Evolutionary conservation across 2,888 invertebrate genomes (phyloP), one percentile per base, ranked within the genome.

Genomic region (Drosophila mercatorum): DNA sequence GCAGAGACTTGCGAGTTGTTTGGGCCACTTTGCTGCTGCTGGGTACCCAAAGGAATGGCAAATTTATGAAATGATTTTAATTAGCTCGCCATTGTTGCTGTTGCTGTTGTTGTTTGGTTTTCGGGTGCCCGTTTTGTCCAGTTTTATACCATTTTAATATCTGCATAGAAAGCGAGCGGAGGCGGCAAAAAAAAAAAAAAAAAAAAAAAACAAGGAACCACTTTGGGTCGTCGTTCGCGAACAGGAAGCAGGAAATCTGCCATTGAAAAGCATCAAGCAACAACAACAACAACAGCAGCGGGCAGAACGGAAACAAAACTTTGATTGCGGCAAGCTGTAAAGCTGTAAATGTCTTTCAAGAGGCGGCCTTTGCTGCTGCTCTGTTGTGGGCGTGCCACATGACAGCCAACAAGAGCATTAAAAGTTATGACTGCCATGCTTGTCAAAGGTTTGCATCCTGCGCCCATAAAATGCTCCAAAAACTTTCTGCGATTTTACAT

Each of bases 61-160:
- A 87, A 88, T 87, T 85, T 87, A 83, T 85, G 83, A 87, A 87
- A 87, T 85, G 79, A 70, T 85, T 87, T 85, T 85, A 85, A 87
- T 85, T 85, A 85, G 88, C 85, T 81, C 67, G 60, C 47, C 51
- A 43, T 53, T 70, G 67, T 67, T 61, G 55, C 22, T 65, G 62
- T 49, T 59, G 53, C 31, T 63, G n/a, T 62, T 63, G 72, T 68
- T 68, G 53, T 58, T 51, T 64, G 53, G 59, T 36, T 52, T 60
- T 51, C 44, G 43, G 44, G 5, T 38, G 26, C 43, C 12, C 36
- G 34, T 46, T 65, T 74, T 74, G 78, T 68, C 72, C 72, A 80
- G 63, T 73, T 73, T 81, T 68, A 72, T 74, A 57, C 59, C 73
- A 60, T 72, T 87, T 88, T 79, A 72, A 81, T 83, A 83, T 71